Evolutionary conservation across 2,888 invertebrate genomes (phyloP).

Genomic region (Agapostemon virescens): DNA sequence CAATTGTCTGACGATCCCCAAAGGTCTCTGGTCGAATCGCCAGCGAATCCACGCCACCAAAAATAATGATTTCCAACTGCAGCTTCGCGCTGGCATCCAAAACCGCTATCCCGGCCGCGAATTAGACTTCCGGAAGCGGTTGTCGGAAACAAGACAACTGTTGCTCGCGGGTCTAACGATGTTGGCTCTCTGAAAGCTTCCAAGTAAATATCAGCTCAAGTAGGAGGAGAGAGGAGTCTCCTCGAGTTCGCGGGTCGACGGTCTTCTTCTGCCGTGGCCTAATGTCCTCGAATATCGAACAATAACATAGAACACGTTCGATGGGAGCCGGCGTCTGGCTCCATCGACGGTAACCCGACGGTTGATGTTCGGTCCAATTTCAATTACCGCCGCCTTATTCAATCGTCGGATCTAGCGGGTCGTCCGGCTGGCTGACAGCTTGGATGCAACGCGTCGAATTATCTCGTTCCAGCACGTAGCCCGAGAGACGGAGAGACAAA

Average conservation of each 20-base stretch:
- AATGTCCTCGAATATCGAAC: not conserved
- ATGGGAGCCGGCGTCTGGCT: not conserved
- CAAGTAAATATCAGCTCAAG: not conserved
- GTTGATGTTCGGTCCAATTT: conserved; percentile 30
- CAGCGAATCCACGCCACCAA: not conserved
- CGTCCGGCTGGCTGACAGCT: conserved; percentile 36
- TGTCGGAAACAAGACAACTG: conserved; percentile 2
- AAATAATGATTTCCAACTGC: not conserved
- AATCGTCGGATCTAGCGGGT: conserved; percentile 17
- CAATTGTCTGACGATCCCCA: not conserved
- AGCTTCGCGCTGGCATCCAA: not conserved
- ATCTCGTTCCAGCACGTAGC: conserved; percentile 39
- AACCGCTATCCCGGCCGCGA: not conserved
- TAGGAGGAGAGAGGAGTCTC: not conserved
- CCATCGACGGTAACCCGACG: not conserved
- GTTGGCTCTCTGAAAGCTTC: not conserved
- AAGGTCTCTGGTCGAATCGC: no score
- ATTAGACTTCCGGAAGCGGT: not conserved
- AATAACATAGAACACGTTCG: not conserved
- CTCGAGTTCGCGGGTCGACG: not conserved
- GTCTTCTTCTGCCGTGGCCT: not conserved
- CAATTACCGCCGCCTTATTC: conserved; percentile 28
- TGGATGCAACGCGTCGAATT: conserved; percentile 30
- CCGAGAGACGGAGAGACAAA: not conserved
- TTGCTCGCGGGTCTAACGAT: not conserved